phyloP scores from a whole-genome alignment of 2,797 vertebrate species.

The Phalanger gymnotis region DNA sequence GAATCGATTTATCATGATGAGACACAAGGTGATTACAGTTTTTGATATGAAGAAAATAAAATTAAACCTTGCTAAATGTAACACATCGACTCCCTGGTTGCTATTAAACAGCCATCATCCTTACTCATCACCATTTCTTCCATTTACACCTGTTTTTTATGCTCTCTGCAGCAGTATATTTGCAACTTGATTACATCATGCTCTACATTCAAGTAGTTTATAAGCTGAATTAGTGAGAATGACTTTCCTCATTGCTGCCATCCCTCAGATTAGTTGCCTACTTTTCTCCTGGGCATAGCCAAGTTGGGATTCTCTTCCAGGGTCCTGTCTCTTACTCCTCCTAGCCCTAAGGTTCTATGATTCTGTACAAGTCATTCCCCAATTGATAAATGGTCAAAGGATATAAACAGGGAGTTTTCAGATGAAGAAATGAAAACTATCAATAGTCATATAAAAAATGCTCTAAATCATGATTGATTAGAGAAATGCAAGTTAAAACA shows the following conservation, averaged over 20 bases:
- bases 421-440: too few relatives aligned
- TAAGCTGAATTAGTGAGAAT: neutral
- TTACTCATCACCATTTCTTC: conserved; percentile 39
- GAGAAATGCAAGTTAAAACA: too few relatives aligned
- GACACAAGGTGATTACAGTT: neutral
- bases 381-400: too few relatives aligned
- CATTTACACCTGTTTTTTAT: conserved; percentile 51
- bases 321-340: neutral
- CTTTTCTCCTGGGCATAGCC: neutral
- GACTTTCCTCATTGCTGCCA: neutral
- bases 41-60: conserved; percentile 56
- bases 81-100: conserved; percentile 12
- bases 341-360: neutral
- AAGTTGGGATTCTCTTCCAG: neutral
- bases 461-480: too few relatives aligned
- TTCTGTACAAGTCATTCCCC: neutral
- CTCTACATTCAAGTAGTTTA: neutral
- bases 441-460: too few relatives aligned
- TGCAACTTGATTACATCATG: neutral
- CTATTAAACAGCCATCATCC: conserved; percentile 37
- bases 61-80: neutral
- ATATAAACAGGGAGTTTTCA: too few relatives aligned
- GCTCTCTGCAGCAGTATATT: neutral
- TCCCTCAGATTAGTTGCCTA: neutral
- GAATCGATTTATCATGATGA: conserved; percentile 65